Conservation (phyloP, 1,140 invertebrate species). For the Agraylea sexmaculata region DNA sequence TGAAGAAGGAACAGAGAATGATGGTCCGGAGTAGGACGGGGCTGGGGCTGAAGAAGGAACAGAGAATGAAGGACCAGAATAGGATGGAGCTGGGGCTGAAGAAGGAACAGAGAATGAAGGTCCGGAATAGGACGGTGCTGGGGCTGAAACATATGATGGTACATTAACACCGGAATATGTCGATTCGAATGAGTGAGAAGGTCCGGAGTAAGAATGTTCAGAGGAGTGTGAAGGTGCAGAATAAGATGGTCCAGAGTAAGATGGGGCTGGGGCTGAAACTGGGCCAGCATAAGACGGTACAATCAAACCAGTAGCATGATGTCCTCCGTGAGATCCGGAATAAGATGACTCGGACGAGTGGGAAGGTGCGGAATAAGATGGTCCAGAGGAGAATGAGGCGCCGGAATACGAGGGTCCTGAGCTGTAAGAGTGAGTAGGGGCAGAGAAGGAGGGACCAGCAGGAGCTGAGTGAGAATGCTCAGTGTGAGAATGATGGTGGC, state of each 20-base stretch:
- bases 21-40: neutral
- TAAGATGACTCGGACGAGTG: neutral
- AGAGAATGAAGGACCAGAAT: slow-evolving; percentile 1
- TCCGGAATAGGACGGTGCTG: neutral
- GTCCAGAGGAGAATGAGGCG: too few relatives aligned
- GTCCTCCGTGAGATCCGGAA: neutral
- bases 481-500: too few relatives aligned
- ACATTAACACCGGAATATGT: too few relatives aligned
- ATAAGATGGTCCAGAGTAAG: slow-evolving; percentile 1
- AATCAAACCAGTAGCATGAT: too few relatives aligned
- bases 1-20: neutral
- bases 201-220: neutral
- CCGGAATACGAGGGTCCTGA: neutral
- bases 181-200: neutral
- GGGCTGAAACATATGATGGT: neutral
- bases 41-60: neutral
- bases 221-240: neutral
- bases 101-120: neutral
- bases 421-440: slow-evolving; percentile 1
- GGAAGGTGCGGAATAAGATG: slow-evolving; percentile 1
- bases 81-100: neutral
- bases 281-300: too few relatives aligned
- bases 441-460: slow-evolving; percentile 1
- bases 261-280: too few relatives aligned
- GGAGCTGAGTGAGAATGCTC: too few relatives aligned